Evolutionary conservation across 2,888 invertebrate species (phyloP).

Genomic region (Slavum lentiscoides): DNA sequence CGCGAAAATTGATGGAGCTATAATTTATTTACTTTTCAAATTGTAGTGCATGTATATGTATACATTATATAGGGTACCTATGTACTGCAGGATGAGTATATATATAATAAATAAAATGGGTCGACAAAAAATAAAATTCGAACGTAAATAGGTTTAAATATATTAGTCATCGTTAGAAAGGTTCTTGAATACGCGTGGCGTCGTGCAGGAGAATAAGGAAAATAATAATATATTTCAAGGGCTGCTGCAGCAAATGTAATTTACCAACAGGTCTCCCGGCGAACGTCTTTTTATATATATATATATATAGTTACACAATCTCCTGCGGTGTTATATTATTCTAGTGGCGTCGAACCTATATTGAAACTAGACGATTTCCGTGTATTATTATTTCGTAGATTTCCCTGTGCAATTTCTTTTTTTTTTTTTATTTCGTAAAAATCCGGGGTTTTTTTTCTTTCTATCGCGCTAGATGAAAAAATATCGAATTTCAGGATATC

Average conservation of each 20-base stretch:
- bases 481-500: no score
- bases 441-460: no score
- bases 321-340: no score
- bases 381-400: no score
- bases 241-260: background rate
- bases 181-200: background rate
- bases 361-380: no score
- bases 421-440: no score
- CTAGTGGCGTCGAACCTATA: no score
- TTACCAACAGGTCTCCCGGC: background rate
- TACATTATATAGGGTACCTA: background rate
- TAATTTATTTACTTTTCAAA: slow-evolving; percentile 17
- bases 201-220: background rate
- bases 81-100: no score
- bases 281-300: no score
- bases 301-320: no score
- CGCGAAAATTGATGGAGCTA: slow-evolving; percentile 9
- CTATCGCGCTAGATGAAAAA: no score
- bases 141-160: slow-evolving; percentile 20
- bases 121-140: slow-evolving; percentile 20
- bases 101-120: slow-evolving; percentile 24
- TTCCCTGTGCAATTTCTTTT: no score
- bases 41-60: background rate
- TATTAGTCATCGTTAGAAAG: background rate
- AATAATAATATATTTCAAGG: slow-evolving; percentile 5